Percentiles rank a stretch among this genome's conserved stretches.
Conservation (phyloP, 1,140 invertebrate species). For the Camponotus vicinus region DNA sequence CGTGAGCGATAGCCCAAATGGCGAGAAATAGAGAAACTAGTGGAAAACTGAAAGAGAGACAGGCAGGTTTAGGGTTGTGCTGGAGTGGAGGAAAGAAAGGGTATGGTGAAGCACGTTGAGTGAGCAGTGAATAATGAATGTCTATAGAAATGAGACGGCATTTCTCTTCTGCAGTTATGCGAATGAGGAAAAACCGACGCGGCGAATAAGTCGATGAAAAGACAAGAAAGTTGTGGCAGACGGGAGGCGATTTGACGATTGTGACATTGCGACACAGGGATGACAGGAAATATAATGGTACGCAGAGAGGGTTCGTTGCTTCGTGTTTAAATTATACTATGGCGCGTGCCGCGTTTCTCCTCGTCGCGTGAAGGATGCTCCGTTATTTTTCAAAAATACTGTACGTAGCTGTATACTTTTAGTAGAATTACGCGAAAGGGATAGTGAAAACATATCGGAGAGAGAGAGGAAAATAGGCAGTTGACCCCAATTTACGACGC, state of each 20-base stretch:
- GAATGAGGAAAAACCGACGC: constrained; percentile 50
- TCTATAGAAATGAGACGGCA: constrained; percentile 78
- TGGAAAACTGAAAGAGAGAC: constrained; percentile 27
- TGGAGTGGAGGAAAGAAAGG: constrained; percentile 9
- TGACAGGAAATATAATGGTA: constrained; percentile 27
- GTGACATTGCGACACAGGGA: constrained; percentile 46
- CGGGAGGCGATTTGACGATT: constrained; percentile 46
- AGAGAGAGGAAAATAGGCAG: constrained; percentile 29
- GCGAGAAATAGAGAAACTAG: constrained; percentile 58
- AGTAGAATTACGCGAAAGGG: constrained; percentile 63
- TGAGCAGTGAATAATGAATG: constrained; percentile 79
- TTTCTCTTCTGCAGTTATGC: constrained; percentile 73
- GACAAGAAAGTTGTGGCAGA: constrained; percentile 66
- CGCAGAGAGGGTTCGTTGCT: constrained; percentile 69
- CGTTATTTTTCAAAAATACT: constrained; percentile 58
- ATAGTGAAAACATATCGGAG: constrained; percentile 56
- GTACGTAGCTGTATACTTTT: constrained; percentile 55
- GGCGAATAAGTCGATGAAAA: constrained; percentile 71
- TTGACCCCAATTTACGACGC: constrained; percentile 65
- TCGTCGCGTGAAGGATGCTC: constrained; percentile 50
- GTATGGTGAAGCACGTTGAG: constrained; percentile 62
- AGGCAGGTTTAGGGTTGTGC: constrained; percentile 11
- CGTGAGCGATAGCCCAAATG: neutral
- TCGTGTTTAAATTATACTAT: constrained; percentile 63
- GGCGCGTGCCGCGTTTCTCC: constrained; percentile 46